phyloP scores from a whole-genome alignment of 2,888 invertebrate species.

The Epinotia demarniana region DNA sequence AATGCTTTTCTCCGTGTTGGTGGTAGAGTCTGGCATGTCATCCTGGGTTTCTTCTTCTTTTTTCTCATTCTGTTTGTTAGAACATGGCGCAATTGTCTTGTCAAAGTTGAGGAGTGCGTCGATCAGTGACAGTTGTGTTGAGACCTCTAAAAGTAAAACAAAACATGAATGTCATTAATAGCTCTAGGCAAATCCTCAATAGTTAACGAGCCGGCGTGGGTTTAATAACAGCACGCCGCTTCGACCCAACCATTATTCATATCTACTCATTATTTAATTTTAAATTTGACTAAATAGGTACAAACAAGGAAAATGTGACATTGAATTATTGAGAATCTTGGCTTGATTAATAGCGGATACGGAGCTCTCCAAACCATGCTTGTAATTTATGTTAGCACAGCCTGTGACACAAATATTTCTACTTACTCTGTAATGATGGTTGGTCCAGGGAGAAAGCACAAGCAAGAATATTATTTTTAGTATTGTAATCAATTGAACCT shows the following conservation, averaged over 20 bases:
- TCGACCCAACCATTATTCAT: not conserved
- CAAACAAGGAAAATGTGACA: conserved; percentile 8
- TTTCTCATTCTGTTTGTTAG: conserved; percentile 81
- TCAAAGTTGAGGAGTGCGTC: conserved; percentile 79
- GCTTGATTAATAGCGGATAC: not conserved
- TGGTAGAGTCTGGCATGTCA: conserved; percentile 87
- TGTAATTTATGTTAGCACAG: not conserved
- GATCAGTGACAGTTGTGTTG: conserved; percentile 78
- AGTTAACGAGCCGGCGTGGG: not conserved
- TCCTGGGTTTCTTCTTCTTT: conserved; percentile 83
- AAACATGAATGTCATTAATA: conserved; percentile 41
- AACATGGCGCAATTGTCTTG: conserved; percentile 80
- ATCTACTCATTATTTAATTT: not conserved
- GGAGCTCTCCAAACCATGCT: not conserved
- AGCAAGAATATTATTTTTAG: conserved; percentile 18
- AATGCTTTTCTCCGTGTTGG: conserved; percentile 80
- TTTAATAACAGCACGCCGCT: not conserved
- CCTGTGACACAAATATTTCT: conserved; percentile 3
- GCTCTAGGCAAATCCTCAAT: not conserved
- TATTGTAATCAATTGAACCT: not conserved
- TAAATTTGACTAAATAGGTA: not conserved
- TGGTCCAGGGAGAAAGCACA: conserved; percentile 26
- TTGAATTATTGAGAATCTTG: not conserved
- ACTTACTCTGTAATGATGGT: conserved; percentile 27
- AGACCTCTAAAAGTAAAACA: conserved; percentile 72